Conservation (phyloP, 2,888 invertebrate species). For the Torymus auratus region DNA sequence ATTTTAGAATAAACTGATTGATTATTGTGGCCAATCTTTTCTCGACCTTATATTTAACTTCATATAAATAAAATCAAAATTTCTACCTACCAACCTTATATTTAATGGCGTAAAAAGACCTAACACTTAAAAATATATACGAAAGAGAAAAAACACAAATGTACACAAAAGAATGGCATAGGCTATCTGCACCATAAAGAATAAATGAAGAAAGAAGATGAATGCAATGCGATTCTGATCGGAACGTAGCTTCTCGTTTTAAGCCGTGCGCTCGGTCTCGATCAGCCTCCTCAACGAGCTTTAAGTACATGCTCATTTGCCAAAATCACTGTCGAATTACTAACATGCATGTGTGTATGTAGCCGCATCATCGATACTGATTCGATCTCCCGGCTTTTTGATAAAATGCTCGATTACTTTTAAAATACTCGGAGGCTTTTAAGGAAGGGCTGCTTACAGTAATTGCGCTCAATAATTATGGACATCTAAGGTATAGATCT, state of each 20-base stretch:
- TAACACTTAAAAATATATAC: too few relatives aligned
- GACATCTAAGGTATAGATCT: neutral
- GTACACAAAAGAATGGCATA: too few relatives aligned
- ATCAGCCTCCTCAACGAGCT: slow-evolving; percentile 13
- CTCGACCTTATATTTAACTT: too few relatives aligned
- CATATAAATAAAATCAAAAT: too few relatives aligned
- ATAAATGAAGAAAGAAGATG: too few relatives aligned
- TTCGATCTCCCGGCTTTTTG: slow-evolving; percentile 29
- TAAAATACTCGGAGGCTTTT: neutral
- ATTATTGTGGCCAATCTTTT: too few relatives aligned
- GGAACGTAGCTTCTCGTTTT: slow-evolving; percentile 39
- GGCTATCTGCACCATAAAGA: too few relatives aligned
- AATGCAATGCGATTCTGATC: slow-evolving; percentile 27
- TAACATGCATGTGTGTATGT: neutral
- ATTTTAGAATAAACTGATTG: too few relatives aligned
- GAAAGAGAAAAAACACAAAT: too few relatives aligned
- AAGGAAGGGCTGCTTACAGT: slow-evolving; percentile 6
- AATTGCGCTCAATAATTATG: slow-evolving; percentile 18
- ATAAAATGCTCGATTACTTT: slow-evolving; percentile 27
- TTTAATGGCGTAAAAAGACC: too few relatives aligned
- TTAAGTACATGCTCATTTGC: slow-evolving; percentile 46
- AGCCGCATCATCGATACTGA: neutral
- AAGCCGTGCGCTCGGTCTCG: neutral
- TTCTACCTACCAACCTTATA: too few relatives aligned
- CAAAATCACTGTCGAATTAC: slow-evolving; percentile 46